A percentile compares a stretch with the other conserved stretches of the same genome.
phyloP scores from a whole-genome alignment of 2,797 vertebrate genomes.

The Otolemur crassicaudatus region DNA sequence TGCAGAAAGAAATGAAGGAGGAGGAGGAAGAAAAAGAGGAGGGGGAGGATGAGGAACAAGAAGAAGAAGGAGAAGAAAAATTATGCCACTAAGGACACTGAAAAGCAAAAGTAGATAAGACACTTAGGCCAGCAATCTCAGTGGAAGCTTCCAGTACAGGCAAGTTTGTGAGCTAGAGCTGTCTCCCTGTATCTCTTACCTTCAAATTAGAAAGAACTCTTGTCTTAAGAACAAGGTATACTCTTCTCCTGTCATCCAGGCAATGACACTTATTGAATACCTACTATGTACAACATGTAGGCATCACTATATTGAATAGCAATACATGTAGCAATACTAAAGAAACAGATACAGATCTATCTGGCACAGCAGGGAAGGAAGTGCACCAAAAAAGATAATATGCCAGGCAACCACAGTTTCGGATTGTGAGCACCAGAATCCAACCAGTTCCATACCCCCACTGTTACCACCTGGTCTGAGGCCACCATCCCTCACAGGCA shows the following conservation, averaged over 20 bases:
- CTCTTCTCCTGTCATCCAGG: neutral
- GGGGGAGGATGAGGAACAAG: neutral
- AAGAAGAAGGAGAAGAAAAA: neutral
- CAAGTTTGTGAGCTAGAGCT: neutral
- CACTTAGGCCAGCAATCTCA: neutral
- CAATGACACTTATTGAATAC: neutral
- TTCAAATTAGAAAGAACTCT: neutral
- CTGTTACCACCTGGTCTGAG: neutral
- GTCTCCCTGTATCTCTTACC: neutral
- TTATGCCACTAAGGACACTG: neutral
- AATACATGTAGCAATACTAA: neutral
- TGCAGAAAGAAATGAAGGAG: neutral
- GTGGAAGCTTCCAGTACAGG: neutral
- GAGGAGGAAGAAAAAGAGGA: neutral
- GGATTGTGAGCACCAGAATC: neutral
- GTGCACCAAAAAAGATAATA: neutral
- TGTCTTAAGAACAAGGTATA: neutral
- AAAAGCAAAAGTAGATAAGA: neutral
- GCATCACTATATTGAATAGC: neutral
- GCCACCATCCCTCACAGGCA: neutral
- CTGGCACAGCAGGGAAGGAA: neutral
- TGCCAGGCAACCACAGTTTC: neutral
- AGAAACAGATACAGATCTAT: neutral
- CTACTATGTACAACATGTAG: neutral
- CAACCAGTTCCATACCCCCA: neutral